phyloP scores from a whole-genome alignment of 2,113 vertebrate species.

The Ploceus nigricollis region DNA sequence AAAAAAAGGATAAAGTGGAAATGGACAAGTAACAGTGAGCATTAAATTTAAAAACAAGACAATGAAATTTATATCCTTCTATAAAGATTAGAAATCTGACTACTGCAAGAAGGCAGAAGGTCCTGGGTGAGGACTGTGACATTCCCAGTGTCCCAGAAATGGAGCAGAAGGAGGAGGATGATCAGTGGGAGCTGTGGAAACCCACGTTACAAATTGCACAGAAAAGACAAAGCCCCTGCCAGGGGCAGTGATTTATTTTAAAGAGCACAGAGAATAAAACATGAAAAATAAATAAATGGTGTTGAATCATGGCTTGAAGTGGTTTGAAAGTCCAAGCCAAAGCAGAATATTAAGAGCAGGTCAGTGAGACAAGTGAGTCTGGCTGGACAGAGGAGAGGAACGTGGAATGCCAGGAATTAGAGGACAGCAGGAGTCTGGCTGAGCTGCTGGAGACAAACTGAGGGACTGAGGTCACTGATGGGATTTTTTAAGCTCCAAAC shows the following conservation, averaged over 20 bases:
- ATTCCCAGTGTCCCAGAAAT: background rate
- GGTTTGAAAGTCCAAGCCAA: background rate
- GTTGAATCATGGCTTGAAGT: background rate
- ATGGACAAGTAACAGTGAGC: background rate
- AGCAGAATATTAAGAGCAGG: background rate
- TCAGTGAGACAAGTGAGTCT: slow-evolving; percentile 26
- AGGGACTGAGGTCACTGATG: slow-evolving; percentile 16
- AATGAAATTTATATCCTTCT: background rate
- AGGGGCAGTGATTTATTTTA: background rate
- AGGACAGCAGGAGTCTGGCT: slow-evolving; percentile 26
- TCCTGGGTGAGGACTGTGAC: background rate
- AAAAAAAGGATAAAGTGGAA: background rate
- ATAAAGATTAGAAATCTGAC: background rate
- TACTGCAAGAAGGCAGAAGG: background rate
- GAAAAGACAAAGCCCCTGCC: background rate
- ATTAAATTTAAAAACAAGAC: background rate
- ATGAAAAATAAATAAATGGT: background rate
- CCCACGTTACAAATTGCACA: fast-evolving
- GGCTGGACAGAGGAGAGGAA: slow-evolving; percentile 31
- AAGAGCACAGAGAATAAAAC: background rate
- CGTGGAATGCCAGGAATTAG: slow-evolving; percentile 12
- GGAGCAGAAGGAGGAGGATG: background rate
- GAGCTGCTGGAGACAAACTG: background rate
- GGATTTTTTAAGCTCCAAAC: background rate
- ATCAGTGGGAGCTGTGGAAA: background rate